Percentiles rank a stretch among this genome's conserved stretches.
phyloP scores from a whole-genome alignment of 2,113 vertebrate species.

The Indicator maculatus region DNA sequence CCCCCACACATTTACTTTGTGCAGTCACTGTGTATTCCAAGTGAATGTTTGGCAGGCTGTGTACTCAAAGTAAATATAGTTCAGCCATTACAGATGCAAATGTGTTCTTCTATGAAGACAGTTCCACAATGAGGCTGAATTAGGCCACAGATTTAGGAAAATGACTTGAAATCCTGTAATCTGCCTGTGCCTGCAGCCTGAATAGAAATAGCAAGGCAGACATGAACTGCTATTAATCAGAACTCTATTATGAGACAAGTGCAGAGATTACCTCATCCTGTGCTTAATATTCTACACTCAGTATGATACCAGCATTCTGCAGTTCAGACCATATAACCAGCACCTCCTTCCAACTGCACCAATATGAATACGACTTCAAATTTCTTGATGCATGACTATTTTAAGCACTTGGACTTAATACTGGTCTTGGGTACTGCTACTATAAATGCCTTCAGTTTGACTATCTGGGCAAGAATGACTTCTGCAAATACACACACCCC shows the following conservation, averaged over 20 bases:
- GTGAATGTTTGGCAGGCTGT: neutral
- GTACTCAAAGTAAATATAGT: neutral
- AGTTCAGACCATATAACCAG: neutral
- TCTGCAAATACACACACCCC: slow-evolving; percentile 24
- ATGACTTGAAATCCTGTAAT: neutral
- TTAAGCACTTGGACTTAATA: neutral
- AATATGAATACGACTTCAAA: neutral
- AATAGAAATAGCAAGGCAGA: slow-evolving; percentile 10
- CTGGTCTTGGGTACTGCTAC: neutral
- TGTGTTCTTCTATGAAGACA: neutral
- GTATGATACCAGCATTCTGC: neutral
- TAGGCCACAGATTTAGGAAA: neutral
- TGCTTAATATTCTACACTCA: neutral
- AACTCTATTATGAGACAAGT: neutral
- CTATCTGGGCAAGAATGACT: slow-evolving; percentile 5
- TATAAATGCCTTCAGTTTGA: slow-evolving; percentile 16
- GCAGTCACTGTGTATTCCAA: neutral
- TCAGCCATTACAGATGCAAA: neutral
- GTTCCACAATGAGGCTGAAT: slow-evolving; percentile 2
- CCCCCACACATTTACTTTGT: neutral
- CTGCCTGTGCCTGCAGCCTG: neutral
- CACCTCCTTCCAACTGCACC: neutral
- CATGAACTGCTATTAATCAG: neutral
- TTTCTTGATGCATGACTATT: neutral
- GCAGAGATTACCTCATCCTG: neutral